These are phyloP conservation scores for Luperina testacea DNA, from an alignment of 2,888 invertebrate genomes.

Conservation along the genomic window DNA sequence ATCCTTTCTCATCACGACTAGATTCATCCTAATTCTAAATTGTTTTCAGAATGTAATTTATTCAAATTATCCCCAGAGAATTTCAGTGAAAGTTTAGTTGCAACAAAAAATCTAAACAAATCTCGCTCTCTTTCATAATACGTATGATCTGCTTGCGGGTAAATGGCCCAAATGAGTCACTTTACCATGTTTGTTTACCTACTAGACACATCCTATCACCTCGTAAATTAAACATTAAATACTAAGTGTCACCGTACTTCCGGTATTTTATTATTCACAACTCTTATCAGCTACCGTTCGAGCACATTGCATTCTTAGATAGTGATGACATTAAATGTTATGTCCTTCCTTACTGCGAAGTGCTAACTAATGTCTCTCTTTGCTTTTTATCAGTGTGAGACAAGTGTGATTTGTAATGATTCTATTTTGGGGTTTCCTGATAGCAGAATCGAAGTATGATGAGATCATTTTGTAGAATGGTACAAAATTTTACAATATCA, in stretches of 20 bases:
- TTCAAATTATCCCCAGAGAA: constrained; percentile 9
- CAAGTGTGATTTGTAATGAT: constrained; percentile 15
- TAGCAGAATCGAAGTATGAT: not conserved
- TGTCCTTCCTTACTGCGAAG: constrained; percentile 20
- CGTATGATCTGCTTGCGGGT: constrained; percentile 34
- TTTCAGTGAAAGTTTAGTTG: constrained; percentile 62
- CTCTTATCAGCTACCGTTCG: constrained; percentile 70
- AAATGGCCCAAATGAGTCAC: constrained; percentile 65
- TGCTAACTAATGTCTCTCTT: constrained; percentile 10
- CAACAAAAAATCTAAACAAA: constrained; percentile 29
- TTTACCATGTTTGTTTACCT: constrained; percentile 53
- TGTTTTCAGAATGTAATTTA: constrained; percentile 19
- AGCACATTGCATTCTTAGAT: constrained; percentile 63
- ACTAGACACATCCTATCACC: constrained; percentile 53
- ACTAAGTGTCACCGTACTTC: constrained; percentile 63
- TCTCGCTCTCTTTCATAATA: constrained; percentile 53
- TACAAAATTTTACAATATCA: not conserved
- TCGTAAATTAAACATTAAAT: constrained; percentile 57
- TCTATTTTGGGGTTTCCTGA: not conserved
- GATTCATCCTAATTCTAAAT: constrained; percentile 10
- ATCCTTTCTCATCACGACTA: not conserved
- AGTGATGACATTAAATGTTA: constrained; percentile 37
- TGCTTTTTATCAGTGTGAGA: constrained; percentile 4
- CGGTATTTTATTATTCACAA: constrained; percentile 70
- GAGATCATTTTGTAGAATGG: not conserved